phyloP scores from a whole-genome alignment of 2,113 vertebrate species.

The Rallus limicola region DNA sequence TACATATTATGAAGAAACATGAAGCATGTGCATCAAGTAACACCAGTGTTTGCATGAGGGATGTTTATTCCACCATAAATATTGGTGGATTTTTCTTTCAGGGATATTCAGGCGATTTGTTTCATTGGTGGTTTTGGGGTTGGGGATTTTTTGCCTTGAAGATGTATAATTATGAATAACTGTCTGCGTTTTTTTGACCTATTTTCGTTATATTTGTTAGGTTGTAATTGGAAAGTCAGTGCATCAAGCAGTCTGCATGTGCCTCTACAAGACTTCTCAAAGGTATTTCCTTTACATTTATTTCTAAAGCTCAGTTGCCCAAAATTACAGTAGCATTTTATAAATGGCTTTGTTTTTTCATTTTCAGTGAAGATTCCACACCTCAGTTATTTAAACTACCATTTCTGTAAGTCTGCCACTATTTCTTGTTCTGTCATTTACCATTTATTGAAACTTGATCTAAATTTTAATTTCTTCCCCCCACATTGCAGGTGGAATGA shows the following conservation, averaged over 20 bases:
- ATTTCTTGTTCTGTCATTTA: background rate
- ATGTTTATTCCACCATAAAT: background rate
- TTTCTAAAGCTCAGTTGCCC: background rate
- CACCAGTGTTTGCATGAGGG: background rate
- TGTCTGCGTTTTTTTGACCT: background rate
- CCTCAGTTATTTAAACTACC: slow-evolving; percentile 89
- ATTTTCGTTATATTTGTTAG: slow-evolving; percentile 57
- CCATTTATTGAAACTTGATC: background rate
- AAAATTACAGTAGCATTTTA: background rate
- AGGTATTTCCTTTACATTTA: slow-evolving; percentile 76
- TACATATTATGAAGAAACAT: background rate
- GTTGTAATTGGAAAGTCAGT: slow-evolving; percentile 91
- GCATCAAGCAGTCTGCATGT: slow-evolving; percentile 83
- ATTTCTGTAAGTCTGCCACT: slow-evolving; percentile 85
- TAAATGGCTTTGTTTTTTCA: slow-evolving; percentile 4
- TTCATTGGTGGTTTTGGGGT: background rate
- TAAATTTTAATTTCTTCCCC: background rate
- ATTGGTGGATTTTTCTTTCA: background rate
- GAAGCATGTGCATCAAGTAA: background rate
- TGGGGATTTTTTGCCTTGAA: background rate
- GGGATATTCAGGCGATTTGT: background rate
- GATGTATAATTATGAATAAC: background rate
- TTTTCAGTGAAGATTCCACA: slow-evolving; percentile 82
- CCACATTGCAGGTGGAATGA: slow-evolving; percentile 88
- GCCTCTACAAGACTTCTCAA: slow-evolving; percentile 83